Percentiles rank a stretch among this genome's conserved stretches.
phyloP scores from a whole-genome alignment of 2,797 vertebrate genomes.

The Perodicticus potto region DNA sequence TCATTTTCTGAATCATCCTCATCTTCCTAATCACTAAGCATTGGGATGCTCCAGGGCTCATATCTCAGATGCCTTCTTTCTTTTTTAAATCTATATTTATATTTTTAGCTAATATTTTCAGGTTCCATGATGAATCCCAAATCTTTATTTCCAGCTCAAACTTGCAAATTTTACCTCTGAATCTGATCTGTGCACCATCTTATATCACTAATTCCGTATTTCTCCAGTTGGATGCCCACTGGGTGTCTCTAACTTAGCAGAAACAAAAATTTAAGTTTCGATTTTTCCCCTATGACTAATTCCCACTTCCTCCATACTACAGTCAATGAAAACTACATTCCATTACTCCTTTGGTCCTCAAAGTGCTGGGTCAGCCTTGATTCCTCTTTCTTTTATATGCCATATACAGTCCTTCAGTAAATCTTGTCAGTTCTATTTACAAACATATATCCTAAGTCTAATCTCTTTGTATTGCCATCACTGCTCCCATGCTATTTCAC shows the following conservation, averaged over 20 bases:
- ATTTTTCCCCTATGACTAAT: neutral
- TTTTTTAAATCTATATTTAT: neutral
- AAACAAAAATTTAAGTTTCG: neutral
- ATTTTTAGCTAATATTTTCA: neutral
- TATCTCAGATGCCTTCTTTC: neutral
- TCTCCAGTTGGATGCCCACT: neutral
- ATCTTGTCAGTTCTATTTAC: conserved; percentile 10
- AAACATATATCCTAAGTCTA: neutral
- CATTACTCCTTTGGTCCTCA: neutral
- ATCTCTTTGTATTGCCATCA: neutral
- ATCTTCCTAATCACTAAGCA: neutral
- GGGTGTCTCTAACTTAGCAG: neutral
- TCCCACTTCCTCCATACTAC: neutral
- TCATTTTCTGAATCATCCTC: neutral
- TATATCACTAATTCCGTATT: neutral
- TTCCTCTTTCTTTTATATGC: neutral
- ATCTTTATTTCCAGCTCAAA: neutral
- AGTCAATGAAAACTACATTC: neutral
- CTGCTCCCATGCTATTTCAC: neutral
- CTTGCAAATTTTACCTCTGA: conserved; percentile 11
- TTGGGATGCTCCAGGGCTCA: neutral
- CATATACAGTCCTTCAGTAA: neutral
- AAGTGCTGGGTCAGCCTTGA: neutral
- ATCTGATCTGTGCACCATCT: neutral
- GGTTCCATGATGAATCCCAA: neutral